Evolutionary conservation across 2,888 invertebrate species (phyloP), one percentile per base, ranked within the genome.

Genomic region (Lasioglossum leucozonium): DNA sequence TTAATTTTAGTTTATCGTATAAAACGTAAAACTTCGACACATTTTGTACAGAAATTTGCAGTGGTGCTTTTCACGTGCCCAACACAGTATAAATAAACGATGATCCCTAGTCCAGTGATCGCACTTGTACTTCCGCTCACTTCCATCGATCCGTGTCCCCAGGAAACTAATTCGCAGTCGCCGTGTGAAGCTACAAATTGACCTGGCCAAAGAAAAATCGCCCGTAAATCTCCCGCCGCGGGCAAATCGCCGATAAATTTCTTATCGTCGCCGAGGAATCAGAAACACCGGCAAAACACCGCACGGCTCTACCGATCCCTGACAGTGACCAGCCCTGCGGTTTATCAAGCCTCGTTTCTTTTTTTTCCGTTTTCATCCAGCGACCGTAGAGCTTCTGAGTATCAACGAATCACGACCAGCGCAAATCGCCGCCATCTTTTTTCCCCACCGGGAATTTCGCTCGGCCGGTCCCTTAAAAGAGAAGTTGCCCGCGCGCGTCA

Each of bases 321-420:
- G 82, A 82, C 84, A 67, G 82, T 42, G 74, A 40, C 62, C 78
- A 26, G 78, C 30, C 30, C 34, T 37, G 78, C 13, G 83, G 84
- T 84, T 84, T 84, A 84, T 84, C 84, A 75, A 75, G 78, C 78
- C 69, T 16, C 62, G 71, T 71, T 76, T 65, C 65, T 65, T 65
- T 30, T 30, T 22, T 37, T 13, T 40, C 34, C 26, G 51, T 34
- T 55, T 51, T 58, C 77, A 47, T 40, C 26, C 30, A 58, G 42
- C 34, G n/a, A n/a, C 67, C 18, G 65, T 34, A 47, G 47, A 34
- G 44, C 69, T 11, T 47, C 75, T 4, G 2, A 58, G 65, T 82
- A 65, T 74, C 83, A n/a, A 30, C 62, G 42, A 40, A 51, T 84
- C 82, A 65, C 42, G 47, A 34, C 26, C 26, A n/a, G n/a, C 51